Evolutionary conservation across 2,113 vertebrate genomes (phyloP).

Genomic region (Vombatus ursinus): DNA sequence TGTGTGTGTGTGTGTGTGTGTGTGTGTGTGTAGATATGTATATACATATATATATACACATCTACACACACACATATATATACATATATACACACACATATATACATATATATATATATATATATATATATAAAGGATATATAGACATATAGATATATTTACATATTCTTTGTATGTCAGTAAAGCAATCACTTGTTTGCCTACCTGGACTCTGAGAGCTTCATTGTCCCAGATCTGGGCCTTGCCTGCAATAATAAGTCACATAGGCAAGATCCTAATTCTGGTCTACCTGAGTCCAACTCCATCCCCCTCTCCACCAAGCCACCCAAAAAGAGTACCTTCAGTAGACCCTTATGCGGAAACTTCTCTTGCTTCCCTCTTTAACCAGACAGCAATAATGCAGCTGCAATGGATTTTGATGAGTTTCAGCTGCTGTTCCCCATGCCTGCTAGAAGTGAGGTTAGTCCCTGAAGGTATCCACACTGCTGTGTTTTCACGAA

Average conservation of each 20-base stretch:
- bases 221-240: background rate
- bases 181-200: background rate
- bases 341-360: background rate
- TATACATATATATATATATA: too few relatives aligned
- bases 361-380: constrained; percentile 2
- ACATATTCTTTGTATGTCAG: background rate
- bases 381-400: background rate
- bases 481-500: constrained; percentile 1
- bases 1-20: too few relatives aligned
- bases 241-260: background rate
- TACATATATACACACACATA: too few relatives aligned
- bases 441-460: background rate
- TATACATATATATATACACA: too few relatives aligned
- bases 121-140: too few relatives aligned
- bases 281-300: background rate
- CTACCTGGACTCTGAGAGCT: background rate
- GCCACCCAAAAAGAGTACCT: background rate
- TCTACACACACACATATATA: too few relatives aligned
- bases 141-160: too few relatives aligned
- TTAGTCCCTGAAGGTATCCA: background rate
- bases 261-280: background rate
- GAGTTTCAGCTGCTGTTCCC: background rate
- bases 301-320: background rate
- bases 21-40: too few relatives aligned
- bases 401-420: background rate